Percentiles rank a stretch among this genome's conserved stretches.
Evolutionary conservation across 2,113 vertebrate species (phyloP).

Genomic region (Perccottus glenii): DNA sequence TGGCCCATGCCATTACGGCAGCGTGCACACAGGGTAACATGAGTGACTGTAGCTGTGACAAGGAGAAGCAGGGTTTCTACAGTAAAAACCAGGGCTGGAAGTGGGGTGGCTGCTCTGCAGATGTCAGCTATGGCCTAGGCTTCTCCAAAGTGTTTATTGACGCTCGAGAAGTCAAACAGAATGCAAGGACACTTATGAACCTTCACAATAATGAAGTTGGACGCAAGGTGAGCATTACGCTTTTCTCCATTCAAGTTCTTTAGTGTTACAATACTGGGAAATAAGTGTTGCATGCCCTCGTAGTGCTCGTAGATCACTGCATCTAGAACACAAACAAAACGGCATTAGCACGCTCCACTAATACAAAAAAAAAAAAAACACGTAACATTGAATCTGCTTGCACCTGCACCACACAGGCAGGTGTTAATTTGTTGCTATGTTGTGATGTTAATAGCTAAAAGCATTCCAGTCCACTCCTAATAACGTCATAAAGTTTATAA

Average conservation of each 20-base stretch:
- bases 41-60: conserved; percentile 96
- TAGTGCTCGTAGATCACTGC: conserved; percentile 48
- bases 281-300: neutral
- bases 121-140: conserved; percentile 92
- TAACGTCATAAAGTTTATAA: neutral
- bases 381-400: too few species aligned
- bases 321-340: conserved; percentile 71
- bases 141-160: conserved; percentile 98
- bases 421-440: too few species aligned
- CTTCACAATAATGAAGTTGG: conserved; percentile 97
- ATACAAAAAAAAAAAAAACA: conserved; percentile 40
- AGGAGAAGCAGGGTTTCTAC: conserved; percentile 96
- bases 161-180: conserved; percentile 95
- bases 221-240: conserved; percentile 90
- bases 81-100: conserved; percentile 95
- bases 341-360: conserved; percentile 51
- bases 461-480: too few species aligned
- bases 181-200: conserved; percentile 96
- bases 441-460: too few species aligned
- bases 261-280: neutral
- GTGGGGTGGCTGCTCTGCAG: conserved; percentile 98
- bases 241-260: neutral
- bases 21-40: conserved; percentile 97
- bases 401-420: too few species aligned
- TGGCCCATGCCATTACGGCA: conserved; percentile 93